A percentile compares a stretch with the other conserved stretches of the same genome.
phyloP scores from a whole-genome alignment of 2,888 invertebrate genomes.

The Cerastis rubricosa region DNA sequence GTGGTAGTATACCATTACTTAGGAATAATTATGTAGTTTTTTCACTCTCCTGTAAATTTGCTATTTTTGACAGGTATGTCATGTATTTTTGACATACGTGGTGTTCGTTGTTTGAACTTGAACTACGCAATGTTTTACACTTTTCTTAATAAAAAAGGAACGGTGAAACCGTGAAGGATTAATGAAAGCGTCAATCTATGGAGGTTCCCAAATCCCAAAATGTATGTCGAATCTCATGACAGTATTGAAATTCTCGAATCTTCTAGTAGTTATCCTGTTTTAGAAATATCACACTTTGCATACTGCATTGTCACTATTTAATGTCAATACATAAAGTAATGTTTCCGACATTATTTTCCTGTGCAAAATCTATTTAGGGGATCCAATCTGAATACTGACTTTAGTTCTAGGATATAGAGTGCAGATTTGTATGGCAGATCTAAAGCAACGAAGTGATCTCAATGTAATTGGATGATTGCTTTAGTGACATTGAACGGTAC shows the following conservation, averaged over 20 bases:
- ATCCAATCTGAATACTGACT: slow-evolving; percentile 12
- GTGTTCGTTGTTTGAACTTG: too few relatives aligned
- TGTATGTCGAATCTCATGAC: background rate
- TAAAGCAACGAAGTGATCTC: slow-evolving; percentile 59
- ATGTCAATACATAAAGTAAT: slow-evolving; percentile 46
- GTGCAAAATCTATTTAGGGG: slow-evolving; percentile 33
- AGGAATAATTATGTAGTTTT: too few relatives aligned
- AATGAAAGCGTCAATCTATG: background rate
- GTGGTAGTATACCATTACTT: too few relatives aligned
- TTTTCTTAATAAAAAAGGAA: background rate
- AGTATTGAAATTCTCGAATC: background rate
- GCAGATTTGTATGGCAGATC: slow-evolving; percentile 57
- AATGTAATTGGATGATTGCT: slow-evolving; percentile 77
- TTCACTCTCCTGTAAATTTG: too few relatives aligned
- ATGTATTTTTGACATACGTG: too few relatives aligned
- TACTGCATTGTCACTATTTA: slow-evolving; percentile 31
- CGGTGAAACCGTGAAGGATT: background rate
- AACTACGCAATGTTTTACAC: too few relatives aligned
- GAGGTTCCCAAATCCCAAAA: too few relatives aligned
- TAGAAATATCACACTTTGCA: slow-evolving; percentile 14
- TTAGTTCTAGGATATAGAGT: slow-evolving; percentile 24
- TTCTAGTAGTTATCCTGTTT: background rate
- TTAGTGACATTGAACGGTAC: slow-evolving; percentile 72
- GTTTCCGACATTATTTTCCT: slow-evolving; percentile 51
- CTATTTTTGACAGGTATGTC: too few relatives aligned